These are phyloP conservation scores for Daptonema setosum DNA, from an alignment of 2,888 invertebrate species.

Conservation along the genomic window DNA sequence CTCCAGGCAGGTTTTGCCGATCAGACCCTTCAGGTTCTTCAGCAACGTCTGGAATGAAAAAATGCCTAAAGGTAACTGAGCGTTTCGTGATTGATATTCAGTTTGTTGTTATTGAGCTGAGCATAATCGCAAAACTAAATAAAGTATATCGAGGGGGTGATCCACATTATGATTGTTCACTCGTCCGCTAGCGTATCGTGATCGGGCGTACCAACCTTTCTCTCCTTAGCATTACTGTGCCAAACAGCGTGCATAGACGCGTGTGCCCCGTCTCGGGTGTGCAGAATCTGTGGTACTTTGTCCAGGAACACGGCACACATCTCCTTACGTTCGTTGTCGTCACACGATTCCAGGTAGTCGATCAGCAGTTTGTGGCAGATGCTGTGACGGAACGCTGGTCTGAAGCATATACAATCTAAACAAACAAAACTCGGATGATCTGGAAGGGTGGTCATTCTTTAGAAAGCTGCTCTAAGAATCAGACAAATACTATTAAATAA, in stretches of 20 bases:
- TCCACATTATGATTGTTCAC: no score
- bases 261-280: conserved; percentile 46
- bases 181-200: no score
- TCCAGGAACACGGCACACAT: conserved; percentile 50
- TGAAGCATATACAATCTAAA: conserved; percentile 17
- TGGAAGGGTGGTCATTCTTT: no score
- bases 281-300: conserved; percentile 34
- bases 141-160: no score
- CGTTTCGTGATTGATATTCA: no score
- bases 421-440: no score
- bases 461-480: no score
- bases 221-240: conserved; percentile 43
- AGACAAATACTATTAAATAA: no score
- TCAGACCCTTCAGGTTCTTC: conserved; percentile 64
- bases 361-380: conserved; percentile 57
- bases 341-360: conserved; percentile 55
- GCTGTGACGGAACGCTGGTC: conserved; percentile 33
- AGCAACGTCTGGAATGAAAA: conserved; percentile 37
- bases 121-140: no score
- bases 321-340: conserved; percentile 39
- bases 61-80: not conserved
- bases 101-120: no score
- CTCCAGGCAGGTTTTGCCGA: conserved; percentile 54
- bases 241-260: conserved; percentile 65
- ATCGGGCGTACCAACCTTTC: conserved; percentile 11